These are phyloP conservation scores for Leptodactylus fuscus DNA, from an alignment of 2,113 vertebrate species.

Conservation along the genomic window DNA sequence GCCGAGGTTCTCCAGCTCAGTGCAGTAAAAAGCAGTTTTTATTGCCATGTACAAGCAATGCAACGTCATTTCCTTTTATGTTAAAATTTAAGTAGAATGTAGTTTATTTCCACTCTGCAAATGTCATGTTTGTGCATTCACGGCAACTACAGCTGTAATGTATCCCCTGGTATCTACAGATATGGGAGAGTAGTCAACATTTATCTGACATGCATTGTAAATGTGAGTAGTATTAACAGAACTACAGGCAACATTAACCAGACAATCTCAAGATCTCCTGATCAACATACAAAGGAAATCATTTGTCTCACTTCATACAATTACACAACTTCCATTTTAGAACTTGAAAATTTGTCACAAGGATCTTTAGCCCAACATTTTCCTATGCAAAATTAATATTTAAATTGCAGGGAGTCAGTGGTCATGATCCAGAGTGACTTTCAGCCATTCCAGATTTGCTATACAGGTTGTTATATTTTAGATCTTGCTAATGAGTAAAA, in stretches of 20 bases:
- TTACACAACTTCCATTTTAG: background rate
- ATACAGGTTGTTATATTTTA: conserved; percentile 10
- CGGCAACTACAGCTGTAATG: background rate
- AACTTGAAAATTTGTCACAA: background rate
- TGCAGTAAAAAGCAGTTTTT: no score
- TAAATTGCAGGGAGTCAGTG: background rate
- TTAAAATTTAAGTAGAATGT: background rate
- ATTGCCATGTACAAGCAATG: background rate
- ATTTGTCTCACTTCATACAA: background rate
- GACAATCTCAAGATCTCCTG: background rate
- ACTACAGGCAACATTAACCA: background rate
- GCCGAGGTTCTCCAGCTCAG: no score
- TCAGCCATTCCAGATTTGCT: background rate
- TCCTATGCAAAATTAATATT: background rate
- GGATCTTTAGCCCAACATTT: background rate
- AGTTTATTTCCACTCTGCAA: background rate
- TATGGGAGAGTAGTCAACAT: background rate
- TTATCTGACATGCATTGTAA: background rate
- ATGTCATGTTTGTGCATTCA: background rate
- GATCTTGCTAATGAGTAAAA: background rate
- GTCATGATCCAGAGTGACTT: conserved; percentile 8
- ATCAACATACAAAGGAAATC: background rate
- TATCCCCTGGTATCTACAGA: conserved; percentile 7
- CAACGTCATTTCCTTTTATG: background rate
- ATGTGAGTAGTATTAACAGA: background rate